Conservation (phyloP, 2,113 vertebrate species). For the Pteropus alecto region DNA sequence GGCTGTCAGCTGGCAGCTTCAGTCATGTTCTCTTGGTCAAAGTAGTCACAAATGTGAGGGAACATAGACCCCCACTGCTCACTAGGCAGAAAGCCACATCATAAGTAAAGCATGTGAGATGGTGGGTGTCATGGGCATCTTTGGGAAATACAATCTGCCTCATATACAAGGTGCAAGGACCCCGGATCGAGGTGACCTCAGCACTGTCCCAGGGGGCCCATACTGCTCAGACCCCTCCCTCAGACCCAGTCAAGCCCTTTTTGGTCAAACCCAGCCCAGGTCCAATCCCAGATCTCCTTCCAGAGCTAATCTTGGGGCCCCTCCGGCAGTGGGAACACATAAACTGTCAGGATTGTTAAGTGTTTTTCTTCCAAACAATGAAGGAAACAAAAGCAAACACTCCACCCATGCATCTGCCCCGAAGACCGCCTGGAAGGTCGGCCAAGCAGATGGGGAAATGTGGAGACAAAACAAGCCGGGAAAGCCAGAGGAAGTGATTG, state of each 20-base stretch:
- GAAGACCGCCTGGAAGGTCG: neutral
- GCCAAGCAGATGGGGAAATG: neutral
- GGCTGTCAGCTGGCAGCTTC: neutral
- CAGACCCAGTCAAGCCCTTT: neutral
- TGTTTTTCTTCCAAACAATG: neutral
- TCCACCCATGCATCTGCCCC: neutral
- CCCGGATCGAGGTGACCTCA: neutral
- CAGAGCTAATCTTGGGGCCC: neutral
- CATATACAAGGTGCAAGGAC: neutral
- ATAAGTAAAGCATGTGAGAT: neutral
- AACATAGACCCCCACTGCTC: neutral
- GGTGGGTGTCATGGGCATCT: too few relatives aligned
- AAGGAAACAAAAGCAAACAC: neutral
- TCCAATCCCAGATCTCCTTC: neutral
- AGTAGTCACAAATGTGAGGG: neutral
- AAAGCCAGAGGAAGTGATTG: neutral
- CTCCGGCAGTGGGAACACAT: fast-evolving
- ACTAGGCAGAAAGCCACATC: neutral
- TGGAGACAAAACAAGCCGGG: neutral
- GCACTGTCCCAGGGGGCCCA: neutral
- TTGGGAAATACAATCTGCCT: neutral
- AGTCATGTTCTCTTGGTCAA: neutral
- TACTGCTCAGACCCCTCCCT: neutral
- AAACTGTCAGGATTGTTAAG: neutral
- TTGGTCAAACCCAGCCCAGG: neutral